Evolutionary conservation across 2,888 invertebrate genomes (phyloP).

Genomic region (Emesis furor): DNA sequence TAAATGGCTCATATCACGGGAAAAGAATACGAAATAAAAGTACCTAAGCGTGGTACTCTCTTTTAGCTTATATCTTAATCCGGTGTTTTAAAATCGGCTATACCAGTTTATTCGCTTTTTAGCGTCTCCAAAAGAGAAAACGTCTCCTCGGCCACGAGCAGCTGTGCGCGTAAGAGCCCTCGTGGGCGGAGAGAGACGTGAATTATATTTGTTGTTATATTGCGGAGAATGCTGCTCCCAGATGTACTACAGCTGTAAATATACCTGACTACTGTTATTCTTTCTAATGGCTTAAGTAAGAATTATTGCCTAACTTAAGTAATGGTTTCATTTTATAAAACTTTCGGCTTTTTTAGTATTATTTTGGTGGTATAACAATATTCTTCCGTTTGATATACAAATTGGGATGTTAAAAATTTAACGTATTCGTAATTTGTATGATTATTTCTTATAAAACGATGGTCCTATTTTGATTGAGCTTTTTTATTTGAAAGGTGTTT

Average conservation of each 20-base stretch:
- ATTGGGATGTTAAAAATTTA: background rate
- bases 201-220: slow-evolving; percentile 71
- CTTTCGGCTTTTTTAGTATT: background rate
- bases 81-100: slow-evolving; percentile 82
- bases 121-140: slow-evolving; percentile 86
- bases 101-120: slow-evolving; percentile 89
- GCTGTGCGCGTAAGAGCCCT: slow-evolving; percentile 74
- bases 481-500: background rate
- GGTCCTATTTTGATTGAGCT: background rate
- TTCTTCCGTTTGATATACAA: too few species aligned
- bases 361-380: too few species aligned
- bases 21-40: too few species aligned
- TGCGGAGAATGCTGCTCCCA: slow-evolving; percentile 39
- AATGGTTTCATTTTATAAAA: slow-evolving; percentile 6
- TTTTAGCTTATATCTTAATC: slow-evolving; percentile 59
- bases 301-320: slow-evolving; percentile 5
- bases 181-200: slow-evolving; percentile 62
- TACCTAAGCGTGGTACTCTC: background rate
- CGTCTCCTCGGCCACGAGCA: slow-evolving; percentile 77
- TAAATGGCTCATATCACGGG: too few species aligned
- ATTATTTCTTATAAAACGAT: background rate
- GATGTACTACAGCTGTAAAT: slow-evolving; percentile 21
- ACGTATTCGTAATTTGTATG: background rate
- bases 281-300: slow-evolving; percentile 21
- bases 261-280: slow-evolving; percentile 20